A percentile compares a stretch with the other conserved stretches of the same genome.
phyloP scores from a whole-genome alignment of 2,797 vertebrate genomes.

The Epinephelus awoara region DNA sequence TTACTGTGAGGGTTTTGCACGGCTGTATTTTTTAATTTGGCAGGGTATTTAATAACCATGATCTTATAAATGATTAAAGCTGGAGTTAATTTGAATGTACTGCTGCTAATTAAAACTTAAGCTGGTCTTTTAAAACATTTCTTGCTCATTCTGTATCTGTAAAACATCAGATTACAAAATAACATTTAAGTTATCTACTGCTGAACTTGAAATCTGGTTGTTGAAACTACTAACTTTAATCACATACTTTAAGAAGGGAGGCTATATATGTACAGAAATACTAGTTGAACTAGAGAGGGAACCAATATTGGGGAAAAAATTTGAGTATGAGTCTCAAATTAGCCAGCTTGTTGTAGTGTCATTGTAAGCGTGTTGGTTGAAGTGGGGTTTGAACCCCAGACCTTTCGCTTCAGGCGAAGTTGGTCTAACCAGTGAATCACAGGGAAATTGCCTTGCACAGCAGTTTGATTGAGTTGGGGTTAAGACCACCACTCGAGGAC shows the following conservation, averaged over 20 bases:
- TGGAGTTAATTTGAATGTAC: conserved; percentile 45
- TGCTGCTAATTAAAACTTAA: conserved; percentile 53
- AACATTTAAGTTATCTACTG: conserved; percentile 14
- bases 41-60: conserved; percentile 46
- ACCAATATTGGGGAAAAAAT: not conserved
- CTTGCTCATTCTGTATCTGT: not conserved
- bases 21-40: conserved; percentile 44
- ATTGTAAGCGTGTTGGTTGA: not conserved
- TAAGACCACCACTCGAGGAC: not conserved
- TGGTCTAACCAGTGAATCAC: not conserved
- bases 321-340: not conserved
- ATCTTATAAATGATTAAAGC: conserved; percentile 62
- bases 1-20: conserved; percentile 15
- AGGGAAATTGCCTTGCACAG: not conserved
- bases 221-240: not conserved
- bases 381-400: not conserved
- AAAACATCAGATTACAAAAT: conserved; percentile 22
- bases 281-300: not conserved
- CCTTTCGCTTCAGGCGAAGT: not conserved
- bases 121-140: conserved; percentile 20
- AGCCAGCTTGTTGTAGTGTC: too few relatives aligned
- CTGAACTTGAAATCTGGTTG: conserved; percentile 1
- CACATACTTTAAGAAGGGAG: not conserved
- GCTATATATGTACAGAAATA: not conserved
- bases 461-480: not conserved